Evolutionary conservation across 1,140 invertebrate genomes (phyloP), one percentile per base, ranked within the genome.

Genomic region (Meloidogyne exigua): DNA sequence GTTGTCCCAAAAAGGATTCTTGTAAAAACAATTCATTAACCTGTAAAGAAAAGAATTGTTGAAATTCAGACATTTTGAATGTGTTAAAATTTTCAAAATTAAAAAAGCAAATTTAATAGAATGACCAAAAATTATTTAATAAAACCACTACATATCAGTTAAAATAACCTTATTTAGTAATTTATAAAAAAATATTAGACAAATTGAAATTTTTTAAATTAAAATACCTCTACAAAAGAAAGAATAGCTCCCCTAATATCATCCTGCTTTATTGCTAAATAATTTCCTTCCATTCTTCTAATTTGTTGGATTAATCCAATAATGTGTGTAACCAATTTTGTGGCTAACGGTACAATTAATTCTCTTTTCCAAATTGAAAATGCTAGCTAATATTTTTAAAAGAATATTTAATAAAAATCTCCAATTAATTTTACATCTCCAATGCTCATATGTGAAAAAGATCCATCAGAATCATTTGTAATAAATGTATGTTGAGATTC

Each of bases 331-430:
- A 83, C 75, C 15, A 84, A 73, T 18, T 68, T 42, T n/a, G 77
- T 21, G 7, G 82, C 44, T 39, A 85, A 66, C 13, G 76, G 78
- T 12, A 21, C 65, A n/a, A 84, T 76, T 4, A 84, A 72, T n/a
- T 76, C 68, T 25, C 63, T 74, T 57, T 82, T 76, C 83, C 83
- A 84, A n/a, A 85, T 85, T 12, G 82, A 78, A 36, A 85, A 69
- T 11, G 83, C 83, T 32, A 84, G 64, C 81, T 83, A 73, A 32
- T 73, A 72, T 39, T 23, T n/a, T 39, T 83, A 36, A 79, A n/a
- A n/a, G n/a, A n/a, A n/a, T n/a, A n/a, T n/a, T n/a, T n/a, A n/a
- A n/a, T n/a, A n/a, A n/a, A n/a, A n/a, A n/a, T n/a, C n/a, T n/a
- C n/a, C n/a, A 71, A 36, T 10, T 68, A 67, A 26, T 72, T 57